These are phyloP conservation scores for Limnodromus scolopaceus DNA, from an alignment of 2,797 vertebrate species.

Conservation along the genomic window DNA sequence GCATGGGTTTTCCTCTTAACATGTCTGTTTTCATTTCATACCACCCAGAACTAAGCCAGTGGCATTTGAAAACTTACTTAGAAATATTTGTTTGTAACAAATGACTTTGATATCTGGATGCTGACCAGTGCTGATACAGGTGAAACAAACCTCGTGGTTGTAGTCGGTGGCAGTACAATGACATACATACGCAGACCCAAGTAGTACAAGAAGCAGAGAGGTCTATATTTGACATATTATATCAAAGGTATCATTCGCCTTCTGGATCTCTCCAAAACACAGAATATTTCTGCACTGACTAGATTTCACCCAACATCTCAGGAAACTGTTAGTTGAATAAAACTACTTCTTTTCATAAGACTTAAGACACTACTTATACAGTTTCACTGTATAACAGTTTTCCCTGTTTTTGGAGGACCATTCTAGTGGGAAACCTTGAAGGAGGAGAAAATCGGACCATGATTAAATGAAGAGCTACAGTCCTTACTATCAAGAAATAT, in stretches of 20 bases:
- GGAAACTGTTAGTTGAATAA: background rate
- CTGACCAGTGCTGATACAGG: background rate
- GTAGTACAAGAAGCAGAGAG: background rate
- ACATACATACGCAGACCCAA: rapidly evolving
- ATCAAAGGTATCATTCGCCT: background rate
- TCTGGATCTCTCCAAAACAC: background rate
- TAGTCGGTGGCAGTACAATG: background rate
- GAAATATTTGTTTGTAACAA: background rate
- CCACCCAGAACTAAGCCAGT: background rate
- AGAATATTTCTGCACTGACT: background rate
- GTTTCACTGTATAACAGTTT: background rate
- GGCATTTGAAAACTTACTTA: background rate
- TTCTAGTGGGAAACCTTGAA: background rate
- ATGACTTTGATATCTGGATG: background rate
- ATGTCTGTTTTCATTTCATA: background rate
- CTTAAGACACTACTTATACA: background rate
- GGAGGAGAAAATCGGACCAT: background rate
- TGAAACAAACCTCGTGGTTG: background rate
- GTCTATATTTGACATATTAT: background rate
- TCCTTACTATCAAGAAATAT: background rate
- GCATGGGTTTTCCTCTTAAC: background rate
- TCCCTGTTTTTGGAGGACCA: background rate
- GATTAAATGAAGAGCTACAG: background rate
- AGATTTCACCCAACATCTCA: background rate
- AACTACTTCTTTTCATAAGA: background rate